A percentile compares a stretch with the other conserved stretches of the same genome.
Conservation (phyloP, 2,888 invertebrate species). For the Trissolcus brochymenae region DNA sequence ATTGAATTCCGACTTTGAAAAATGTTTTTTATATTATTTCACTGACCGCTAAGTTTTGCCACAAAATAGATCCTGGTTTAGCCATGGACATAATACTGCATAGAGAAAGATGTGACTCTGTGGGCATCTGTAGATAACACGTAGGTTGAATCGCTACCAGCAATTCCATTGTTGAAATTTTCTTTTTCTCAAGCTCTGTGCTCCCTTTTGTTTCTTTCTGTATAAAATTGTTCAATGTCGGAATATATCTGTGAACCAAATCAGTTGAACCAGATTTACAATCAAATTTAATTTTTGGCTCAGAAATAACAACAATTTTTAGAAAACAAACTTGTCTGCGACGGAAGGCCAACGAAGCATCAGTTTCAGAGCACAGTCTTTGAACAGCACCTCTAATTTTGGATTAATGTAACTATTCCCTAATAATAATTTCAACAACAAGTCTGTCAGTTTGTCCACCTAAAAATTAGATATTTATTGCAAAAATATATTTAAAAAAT, state of each 20-base stretch:
- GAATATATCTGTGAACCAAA: slow-evolving; percentile 65
- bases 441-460: slow-evolving; percentile 73
- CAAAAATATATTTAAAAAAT: slow-evolving; percentile 11
- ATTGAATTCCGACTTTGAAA: neutral
- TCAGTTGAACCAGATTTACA: no score
- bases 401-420: slow-evolving; percentile 73
- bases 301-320: neutral
- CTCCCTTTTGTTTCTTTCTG: slow-evolving; percentile 67
- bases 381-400: slow-evolving; percentile 71
- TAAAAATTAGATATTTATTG: slow-evolving; percentile 55
- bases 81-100: slow-evolving; percentile 67
- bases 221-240: slow-evolving; percentile 68
- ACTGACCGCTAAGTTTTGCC: slow-evolving; percentile 72
- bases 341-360: slow-evolving; percentile 75
- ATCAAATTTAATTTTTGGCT: no score
- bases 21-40: neutral
- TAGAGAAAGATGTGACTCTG: slow-evolving; percentile 65
- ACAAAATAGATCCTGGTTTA: slow-evolving; percentile 69
- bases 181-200: slow-evolving; percentile 65
- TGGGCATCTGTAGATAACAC: slow-evolving; percentile 66
- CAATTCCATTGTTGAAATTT: slow-evolving; percentile 69
- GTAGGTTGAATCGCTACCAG: slow-evolving; percentile 71
- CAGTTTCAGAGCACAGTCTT: slow-evolving; percentile 72
- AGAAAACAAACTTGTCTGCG: slow-evolving; percentile 67
- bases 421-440: slow-evolving; percentile 70